Percentiles rank a stretch among this genome's conserved stretches.
phyloP scores from a whole-genome alignment of 2,113 vertebrate species.

The Epinephelus fuscoguttatus region DNA sequence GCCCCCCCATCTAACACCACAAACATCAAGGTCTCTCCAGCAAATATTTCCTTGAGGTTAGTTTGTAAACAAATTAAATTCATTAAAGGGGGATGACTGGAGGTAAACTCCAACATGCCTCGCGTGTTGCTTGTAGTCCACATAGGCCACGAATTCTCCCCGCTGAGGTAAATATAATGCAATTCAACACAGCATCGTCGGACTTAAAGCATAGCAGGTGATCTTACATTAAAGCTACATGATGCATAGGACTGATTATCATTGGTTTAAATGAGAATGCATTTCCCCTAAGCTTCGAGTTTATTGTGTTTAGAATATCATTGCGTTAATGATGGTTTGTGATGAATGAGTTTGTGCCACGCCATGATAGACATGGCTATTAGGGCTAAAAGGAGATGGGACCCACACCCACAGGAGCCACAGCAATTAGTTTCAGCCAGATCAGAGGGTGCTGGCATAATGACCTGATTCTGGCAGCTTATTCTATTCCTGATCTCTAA shows the following conservation, averaged over 20 bases:
- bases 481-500: constrained; percentile 70
- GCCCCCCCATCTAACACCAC: constrained; percentile 69
- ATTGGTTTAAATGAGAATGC: constrained; percentile 45
- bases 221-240: constrained; percentile 34
- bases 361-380: constrained; percentile 61
- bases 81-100: constrained; percentile 64
- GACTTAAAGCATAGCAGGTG: constrained; percentile 42
- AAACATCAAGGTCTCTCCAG: constrained; percentile 78
- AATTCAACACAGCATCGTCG: constrained; percentile 22
- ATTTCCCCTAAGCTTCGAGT: constrained; percentile 45
- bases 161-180: constrained; percentile 28
- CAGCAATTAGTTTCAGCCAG: constrained; percentile 75
- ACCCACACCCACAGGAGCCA: constrained; percentile 66
- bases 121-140: constrained; percentile 35
- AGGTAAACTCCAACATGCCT: constrained; percentile 65
- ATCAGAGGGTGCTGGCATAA: constrained; percentile 77
- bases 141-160: constrained; percentile 35
- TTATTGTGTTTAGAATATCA: constrained; percentile 64
- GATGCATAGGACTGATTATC: constrained; percentile 53
- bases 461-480: constrained; percentile 74
- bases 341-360: constrained; percentile 70
- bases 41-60: constrained; percentile 81
- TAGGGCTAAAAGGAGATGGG: constrained; percentile 61
- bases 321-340: constrained; percentile 68
- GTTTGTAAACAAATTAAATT: constrained; percentile 82